Conservation (phyloP, 2,797 vertebrate genomes). For the Zenarchopterus dispar region DNA sequence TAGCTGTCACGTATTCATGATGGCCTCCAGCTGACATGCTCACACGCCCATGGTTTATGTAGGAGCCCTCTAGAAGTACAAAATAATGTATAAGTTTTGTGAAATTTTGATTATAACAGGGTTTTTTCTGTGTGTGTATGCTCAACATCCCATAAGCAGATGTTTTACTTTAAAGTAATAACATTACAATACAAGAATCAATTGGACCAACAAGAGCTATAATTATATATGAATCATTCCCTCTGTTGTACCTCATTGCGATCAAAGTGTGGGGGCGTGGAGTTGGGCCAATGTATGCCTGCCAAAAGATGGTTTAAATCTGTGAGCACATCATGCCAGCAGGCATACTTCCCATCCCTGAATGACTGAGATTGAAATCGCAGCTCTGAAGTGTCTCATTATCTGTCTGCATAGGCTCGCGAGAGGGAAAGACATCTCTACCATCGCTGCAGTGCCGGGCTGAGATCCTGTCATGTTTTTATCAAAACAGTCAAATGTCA, state of each 20-base stretch:
- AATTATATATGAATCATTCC: slow-evolving; percentile 58
- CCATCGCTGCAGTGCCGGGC: slow-evolving; percentile 50
- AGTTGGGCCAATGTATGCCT: slow-evolving; percentile 67
- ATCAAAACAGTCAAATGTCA: slow-evolving; percentile 46
- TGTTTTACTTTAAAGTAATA: slow-evolving; percentile 35
- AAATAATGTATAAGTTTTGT: slow-evolving; percentile 26
- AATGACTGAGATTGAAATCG: slow-evolving; percentile 65
- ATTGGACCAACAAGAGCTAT: slow-evolving; percentile 26
- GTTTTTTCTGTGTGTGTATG: slow-evolving; percentile 14
- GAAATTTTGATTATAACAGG: slow-evolving; percentile 12
- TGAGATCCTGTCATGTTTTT: slow-evolving; percentile 34
- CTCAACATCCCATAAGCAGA: slow-evolving; percentile 20
- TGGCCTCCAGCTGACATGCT: slow-evolving; percentile 35
- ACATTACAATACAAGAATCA: slow-evolving; percentile 48
- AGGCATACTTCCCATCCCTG: slow-evolving; percentile 62
- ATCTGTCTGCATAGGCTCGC: slow-evolving; percentile 55
- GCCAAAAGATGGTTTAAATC: slow-evolving; percentile 67
- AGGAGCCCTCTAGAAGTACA: slow-evolving; percentile 11
- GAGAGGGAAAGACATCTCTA: slow-evolving; percentile 48
- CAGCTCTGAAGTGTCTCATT: slow-evolving; percentile 52
- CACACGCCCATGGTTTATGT: slow-evolving; percentile 10
- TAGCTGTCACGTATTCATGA: slow-evolving; percentile 38
- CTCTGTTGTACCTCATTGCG: slow-evolving; percentile 60
- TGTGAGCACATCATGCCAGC: slow-evolving; percentile 60
- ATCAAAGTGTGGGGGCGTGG: slow-evolving; percentile 63